Conservation (phyloP, 2,797 vertebrate species). For the Hoplostethus mediterraneus region DNA sequence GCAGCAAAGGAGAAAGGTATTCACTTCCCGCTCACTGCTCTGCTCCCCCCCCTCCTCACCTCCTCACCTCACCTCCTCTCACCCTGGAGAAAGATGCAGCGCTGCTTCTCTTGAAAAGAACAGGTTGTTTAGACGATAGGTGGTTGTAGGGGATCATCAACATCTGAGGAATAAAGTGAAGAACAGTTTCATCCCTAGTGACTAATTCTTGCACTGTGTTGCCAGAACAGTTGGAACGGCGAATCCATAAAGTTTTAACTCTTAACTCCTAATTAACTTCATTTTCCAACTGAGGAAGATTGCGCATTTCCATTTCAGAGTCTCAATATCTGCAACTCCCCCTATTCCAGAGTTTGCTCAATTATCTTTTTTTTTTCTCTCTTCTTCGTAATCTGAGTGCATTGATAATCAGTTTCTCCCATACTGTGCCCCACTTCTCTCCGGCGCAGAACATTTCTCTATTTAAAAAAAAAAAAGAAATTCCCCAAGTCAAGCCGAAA, state of each 20-base stretch:
- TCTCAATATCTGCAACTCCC: conserved; percentile 35
- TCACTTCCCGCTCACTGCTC: conserved; percentile 81
- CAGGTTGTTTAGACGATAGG: conserved; percentile 4
- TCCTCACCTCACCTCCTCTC: conserved; percentile 59
- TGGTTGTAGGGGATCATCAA: conserved; percentile 3
- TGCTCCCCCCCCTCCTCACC: conserved; percentile 20
- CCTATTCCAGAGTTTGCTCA: conserved; percentile 46
- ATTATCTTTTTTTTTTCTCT: conserved; percentile 63
- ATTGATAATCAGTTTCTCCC: conserved; percentile 65
- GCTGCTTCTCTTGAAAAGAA: conserved; percentile 47
- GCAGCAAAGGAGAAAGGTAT: conserved; percentile 98
- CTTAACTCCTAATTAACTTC: conserved; percentile 47
- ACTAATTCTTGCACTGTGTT: not conserved
- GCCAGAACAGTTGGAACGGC: not conserved
- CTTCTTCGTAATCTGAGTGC: conserved; percentile 50
- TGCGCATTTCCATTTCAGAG: conserved; percentile 52
- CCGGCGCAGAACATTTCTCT: conserved; percentile 42
- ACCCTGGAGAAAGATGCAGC: conserved; percentile 87
- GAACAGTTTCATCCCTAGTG: not conserved
- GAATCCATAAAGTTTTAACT: conserved; percentile 33
- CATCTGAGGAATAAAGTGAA: not conserved
- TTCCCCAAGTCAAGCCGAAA: conserved; percentile 31
- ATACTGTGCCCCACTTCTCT: conserved; percentile 71
- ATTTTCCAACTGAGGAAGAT: conserved; percentile 36
- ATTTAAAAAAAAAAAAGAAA: conserved; percentile 48